These are phyloP conservation scores for Lutjanus erythropterus DNA, from an alignment of 2,113 vertebrate species.

Conservation along the genomic window DNA sequence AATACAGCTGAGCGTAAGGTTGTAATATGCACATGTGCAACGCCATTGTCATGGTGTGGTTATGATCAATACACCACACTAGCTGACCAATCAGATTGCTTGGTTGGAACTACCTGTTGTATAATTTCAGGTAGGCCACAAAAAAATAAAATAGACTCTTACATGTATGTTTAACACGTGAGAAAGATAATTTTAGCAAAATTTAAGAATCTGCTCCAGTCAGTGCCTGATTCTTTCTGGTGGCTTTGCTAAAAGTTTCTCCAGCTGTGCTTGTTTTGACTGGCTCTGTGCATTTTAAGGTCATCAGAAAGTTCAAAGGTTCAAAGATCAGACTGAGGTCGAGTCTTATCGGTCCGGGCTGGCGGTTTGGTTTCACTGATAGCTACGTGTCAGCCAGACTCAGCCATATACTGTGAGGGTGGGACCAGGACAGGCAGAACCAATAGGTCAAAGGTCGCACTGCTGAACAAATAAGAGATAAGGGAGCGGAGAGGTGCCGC, in stretches of 20 bases:
- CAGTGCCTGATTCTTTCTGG: background rate
- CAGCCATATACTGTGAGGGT: constrained; percentile 75
- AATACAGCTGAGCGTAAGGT: no score
- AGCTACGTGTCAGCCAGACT: constrained; percentile 69
- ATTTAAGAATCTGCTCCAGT: background rate
- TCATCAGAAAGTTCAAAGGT: constrained; percentile 59
- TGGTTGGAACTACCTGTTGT: no score
- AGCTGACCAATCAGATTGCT: no score
- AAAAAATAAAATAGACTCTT: no score
- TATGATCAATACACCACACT: no score
- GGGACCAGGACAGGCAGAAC: background rate
- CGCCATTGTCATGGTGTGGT: no score
- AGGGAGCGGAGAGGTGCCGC: background rate
- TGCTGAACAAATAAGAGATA: constrained; percentile 68
- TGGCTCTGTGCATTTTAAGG: constrained; percentile 45
- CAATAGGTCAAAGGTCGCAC: constrained; percentile 47
- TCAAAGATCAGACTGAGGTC: constrained; percentile 70
- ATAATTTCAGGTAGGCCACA: no score
- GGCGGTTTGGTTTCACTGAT: constrained; percentile 73
- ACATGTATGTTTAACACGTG: background rate
- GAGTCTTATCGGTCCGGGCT: constrained; percentile 72
- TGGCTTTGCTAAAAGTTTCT: background rate
- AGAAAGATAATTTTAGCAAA: background rate
- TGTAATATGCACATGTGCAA: no score
- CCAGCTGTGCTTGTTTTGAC: constrained; percentile 62